Evolutionary conservation across 2,888 invertebrate species (phyloP).

Genomic region (Coelinius sp.): DNA sequence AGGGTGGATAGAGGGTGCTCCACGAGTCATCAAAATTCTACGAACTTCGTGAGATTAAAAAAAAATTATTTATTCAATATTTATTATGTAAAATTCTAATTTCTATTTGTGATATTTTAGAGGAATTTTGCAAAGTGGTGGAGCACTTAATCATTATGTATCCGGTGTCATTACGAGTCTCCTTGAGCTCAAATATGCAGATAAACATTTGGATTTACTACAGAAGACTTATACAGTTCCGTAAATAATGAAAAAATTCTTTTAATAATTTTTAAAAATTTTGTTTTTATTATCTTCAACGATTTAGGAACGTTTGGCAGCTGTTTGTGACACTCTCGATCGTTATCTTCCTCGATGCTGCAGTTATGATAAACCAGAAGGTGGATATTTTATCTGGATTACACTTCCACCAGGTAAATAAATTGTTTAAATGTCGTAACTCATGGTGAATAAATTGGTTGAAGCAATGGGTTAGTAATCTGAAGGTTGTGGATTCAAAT

Average conservation of each 20-base stretch:
- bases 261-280: not conserved
- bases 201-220: slow-evolving; percentile 70
- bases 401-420: slow-evolving; percentile 69
- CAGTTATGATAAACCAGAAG: slow-evolving; percentile 69
- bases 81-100: not conserved
- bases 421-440: too few species aligned
- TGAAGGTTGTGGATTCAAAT: too few species aligned
- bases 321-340: slow-evolving; percentile 68
- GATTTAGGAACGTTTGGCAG: slow-evolving; percentile 69
- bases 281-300: not conserved
- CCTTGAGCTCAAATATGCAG: slow-evolving; percentile 72
- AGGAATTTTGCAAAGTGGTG: slow-evolving; percentile 74
- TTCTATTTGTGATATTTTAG: slow-evolving; percentile 59
- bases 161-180: slow-evolving; percentile 73
- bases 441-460: too few species aligned
- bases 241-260: not conserved
- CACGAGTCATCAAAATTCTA: slow-evolving; percentile 67
- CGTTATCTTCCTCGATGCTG: slow-evolving; percentile 70
- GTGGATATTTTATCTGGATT: slow-evolving; percentile 78
- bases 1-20: slow-evolving; percentile 77
- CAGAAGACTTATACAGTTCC: slow-evolving; percentile 67
- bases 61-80: not conserved
- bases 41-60: slow-evolving; percentile 64
- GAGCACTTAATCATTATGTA: slow-evolving; percentile 76
- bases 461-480: too few species aligned